Percentiles rank a stretch among this genome's conserved stretches.
Conservation (phyloP, 1,140 invertebrate genomes). For the Drosophila neocordata region DNA sequence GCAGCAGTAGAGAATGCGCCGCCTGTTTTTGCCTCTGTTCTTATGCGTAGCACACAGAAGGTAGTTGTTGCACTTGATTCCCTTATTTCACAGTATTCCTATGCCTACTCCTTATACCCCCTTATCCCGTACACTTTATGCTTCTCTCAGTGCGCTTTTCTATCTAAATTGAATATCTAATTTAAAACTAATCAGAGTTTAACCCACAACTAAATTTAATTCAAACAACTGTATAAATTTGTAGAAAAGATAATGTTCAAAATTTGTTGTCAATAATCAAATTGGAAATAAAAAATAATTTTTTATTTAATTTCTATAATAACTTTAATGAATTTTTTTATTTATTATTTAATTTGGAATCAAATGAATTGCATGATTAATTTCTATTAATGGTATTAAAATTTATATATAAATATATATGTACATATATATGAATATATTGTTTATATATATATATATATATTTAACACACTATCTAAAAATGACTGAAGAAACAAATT, state of each 20-base stretch:
- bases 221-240: conserved; percentile 47
- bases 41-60: conserved; percentile 47
- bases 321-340: conserved; percentile 62
- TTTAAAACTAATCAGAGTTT: conserved; percentile 61
- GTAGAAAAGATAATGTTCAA: conserved; percentile 48
- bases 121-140: conserved; percentile 42
- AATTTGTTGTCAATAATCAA: conserved; percentile 64
- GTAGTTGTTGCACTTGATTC: conserved; percentile 49
- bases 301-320: conserved; percentile 42
- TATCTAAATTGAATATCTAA: conserved; percentile 48
- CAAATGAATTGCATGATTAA: conserved; percentile 14
- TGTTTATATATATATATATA: background rate
- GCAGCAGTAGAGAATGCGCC: conserved; percentile 35
- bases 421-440: background rate
- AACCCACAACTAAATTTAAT: conserved; percentile 61
- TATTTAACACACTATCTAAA: conserved; percentile 1
- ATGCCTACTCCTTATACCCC: background rate
- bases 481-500: background rate
- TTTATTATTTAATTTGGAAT: conserved; percentile 19
- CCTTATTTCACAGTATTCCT: background rate
- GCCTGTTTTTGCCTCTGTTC: conserved; percentile 54
- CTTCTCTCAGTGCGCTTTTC: conserved; percentile 63
- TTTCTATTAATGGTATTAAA: background rate
- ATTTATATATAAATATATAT: background rate
- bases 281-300: conserved; percentile 70